A percentile compares a stretch with the other conserved stretches of the same genome.
These are phyloP conservation scores for Pelecanoides urinatrix DNA, from an alignment of 2,113 vertebrate genomes.

Conservation along the genomic window DNA sequence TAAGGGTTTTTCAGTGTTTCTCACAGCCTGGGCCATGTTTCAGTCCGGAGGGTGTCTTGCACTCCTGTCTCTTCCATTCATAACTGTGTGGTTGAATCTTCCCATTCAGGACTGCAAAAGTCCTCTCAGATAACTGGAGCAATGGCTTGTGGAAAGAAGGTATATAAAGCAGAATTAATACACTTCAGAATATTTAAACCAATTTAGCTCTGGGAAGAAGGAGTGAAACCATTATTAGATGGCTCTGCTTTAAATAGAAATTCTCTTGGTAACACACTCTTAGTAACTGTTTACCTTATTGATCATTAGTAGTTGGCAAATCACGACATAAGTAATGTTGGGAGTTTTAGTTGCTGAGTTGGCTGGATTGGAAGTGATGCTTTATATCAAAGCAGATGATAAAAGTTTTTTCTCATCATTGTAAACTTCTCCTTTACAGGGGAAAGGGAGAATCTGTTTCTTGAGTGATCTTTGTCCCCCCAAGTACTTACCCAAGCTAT, in stretches of 20 bases:
- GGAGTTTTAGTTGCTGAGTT: background rate
- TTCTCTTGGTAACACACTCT: background rate
- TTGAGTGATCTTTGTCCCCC: background rate
- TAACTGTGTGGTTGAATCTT: background rate
- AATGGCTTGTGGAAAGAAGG: background rate
- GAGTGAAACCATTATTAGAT: background rate
- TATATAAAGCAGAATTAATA: background rate
- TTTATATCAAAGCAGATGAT: background rate
- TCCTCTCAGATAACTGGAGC: background rate
- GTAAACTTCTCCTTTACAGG: background rate
- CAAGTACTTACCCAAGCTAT: background rate
- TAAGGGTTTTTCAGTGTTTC: background rate
- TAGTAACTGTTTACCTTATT: background rate
- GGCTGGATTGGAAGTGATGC: background rate
- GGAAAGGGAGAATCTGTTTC: background rate
- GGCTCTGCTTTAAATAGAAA: background rate
- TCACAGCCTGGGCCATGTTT: background rate
- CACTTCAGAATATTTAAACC: background rate
- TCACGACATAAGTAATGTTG: background rate
- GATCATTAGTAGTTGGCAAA: background rate
- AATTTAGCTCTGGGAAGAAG: background rate
- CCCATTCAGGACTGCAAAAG: background rate
- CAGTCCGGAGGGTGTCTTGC: background rate
- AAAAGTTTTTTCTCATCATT: background rate
- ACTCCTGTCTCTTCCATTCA: background rate